phyloP scores from a whole-genome alignment of 2,797 vertebrate species.

The Chloroceryle amazona region DNA sequence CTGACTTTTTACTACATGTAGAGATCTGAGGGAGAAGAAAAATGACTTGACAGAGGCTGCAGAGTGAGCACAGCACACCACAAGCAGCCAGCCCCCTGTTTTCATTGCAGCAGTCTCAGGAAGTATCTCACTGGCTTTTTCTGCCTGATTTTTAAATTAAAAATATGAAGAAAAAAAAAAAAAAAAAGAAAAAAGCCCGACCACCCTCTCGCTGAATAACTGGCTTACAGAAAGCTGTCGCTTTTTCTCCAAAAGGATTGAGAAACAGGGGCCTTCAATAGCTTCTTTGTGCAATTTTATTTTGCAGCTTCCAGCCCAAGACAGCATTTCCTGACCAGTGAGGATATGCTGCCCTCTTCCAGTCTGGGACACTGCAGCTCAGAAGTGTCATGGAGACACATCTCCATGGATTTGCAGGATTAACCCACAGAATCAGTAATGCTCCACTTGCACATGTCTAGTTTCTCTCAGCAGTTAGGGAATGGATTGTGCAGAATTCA shows the following conservation, averaged over 20 bases:
- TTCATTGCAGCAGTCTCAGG: background rate
- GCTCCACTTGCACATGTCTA: background rate
- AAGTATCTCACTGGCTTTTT: background rate
- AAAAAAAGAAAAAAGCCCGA: background rate
- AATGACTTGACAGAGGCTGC: background rate
- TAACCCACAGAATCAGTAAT: background rate
- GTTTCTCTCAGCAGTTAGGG: background rate
- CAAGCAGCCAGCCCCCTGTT: background rate
- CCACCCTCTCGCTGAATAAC: slow-evolving; percentile 46
- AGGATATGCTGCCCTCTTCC: slow-evolving; percentile 72
- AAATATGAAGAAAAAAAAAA: background rate
- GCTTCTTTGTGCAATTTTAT: slow-evolving; percentile 54
- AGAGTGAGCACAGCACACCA: background rate
- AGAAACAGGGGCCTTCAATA: slow-evolving; percentile 54
- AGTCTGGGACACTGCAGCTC: slow-evolving; percentile 2
- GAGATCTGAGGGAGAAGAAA: background rate
- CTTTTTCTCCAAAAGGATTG: slow-evolving; percentile 14
- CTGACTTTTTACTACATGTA: background rate
- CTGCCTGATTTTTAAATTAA: slow-evolving; percentile 1
- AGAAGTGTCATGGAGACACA: background rate
- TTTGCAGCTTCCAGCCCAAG: slow-evolving; percentile 48
- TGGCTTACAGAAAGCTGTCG: slow-evolving; percentile 19
- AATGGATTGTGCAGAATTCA: background rate
- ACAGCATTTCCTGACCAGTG: slow-evolving; percentile 44
- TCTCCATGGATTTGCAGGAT: background rate